Conservation (phyloP, 1,140 invertebrate species). For the Drosophila kohkoa region DNA sequence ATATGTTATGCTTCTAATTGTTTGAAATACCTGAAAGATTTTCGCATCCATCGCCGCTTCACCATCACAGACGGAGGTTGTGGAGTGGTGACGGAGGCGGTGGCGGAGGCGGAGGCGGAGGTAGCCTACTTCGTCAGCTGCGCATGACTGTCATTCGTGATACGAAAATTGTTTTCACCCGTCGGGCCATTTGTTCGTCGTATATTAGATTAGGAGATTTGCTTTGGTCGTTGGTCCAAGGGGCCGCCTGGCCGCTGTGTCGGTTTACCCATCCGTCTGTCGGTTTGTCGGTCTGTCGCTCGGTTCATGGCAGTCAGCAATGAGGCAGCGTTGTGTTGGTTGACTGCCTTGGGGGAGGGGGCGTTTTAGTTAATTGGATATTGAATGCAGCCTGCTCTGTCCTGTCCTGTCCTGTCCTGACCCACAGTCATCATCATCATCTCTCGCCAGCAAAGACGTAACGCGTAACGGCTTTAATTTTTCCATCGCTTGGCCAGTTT, state of each 20-base stretch:
- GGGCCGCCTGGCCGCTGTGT: background rate
- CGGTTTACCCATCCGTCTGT: too few species aligned
- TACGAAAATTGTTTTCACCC: slow-evolving; percentile 67
- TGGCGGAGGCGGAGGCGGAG: slow-evolving; percentile 22
- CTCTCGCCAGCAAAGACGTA: slow-evolving; percentile 19
- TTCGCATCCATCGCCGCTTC: slow-evolving; percentile 11
- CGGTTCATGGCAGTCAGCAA: too few species aligned
- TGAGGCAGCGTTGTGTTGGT: too few species aligned
- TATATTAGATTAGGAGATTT: slow-evolving; percentile 55
- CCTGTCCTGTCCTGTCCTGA: slow-evolving; percentile 16
- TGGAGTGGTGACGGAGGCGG: slow-evolving; percentile 18
- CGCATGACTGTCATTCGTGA: slow-evolving; percentile 74
- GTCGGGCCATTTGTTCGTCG: slow-evolving; percentile 55
- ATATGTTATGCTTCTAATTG: slow-evolving; percentile 42
- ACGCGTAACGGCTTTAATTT: slow-evolving; percentile 40
- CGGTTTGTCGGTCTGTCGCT: too few species aligned
- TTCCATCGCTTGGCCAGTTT: slow-evolving; percentile 29
- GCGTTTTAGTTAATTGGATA: slow-evolving; percentile 58
- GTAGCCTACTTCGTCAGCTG: slow-evolving; percentile 50
- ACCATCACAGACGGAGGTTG: background rate
- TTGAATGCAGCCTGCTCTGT: slow-evolving; percentile 45
- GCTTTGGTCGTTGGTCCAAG: slow-evolving; percentile 14
- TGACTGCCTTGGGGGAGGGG: background rate
- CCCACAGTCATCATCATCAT: slow-evolving; percentile 31
- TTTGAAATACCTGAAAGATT: slow-evolving; percentile 35